A percentile compares a stretch with the other conserved stretches of the same genome.
Conservation (phyloP, 2,797 vertebrate species). For the Siniperca scherzeri region DNA sequence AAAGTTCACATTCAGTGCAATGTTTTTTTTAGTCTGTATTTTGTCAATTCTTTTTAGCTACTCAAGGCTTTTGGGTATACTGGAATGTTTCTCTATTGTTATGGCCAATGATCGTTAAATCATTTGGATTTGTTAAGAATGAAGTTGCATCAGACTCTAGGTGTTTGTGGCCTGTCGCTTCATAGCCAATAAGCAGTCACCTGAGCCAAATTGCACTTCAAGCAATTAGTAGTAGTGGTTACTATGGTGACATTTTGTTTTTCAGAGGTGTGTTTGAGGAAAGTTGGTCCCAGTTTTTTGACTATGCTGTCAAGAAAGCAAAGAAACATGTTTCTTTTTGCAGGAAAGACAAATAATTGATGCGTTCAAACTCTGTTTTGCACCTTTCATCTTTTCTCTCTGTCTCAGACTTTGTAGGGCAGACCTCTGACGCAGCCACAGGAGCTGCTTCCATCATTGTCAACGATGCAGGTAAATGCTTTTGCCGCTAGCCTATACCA, state of each 20-base stretch:
- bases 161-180: constrained; percentile 15
- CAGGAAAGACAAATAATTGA: constrained; percentile 24
- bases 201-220: constrained; percentile 3
- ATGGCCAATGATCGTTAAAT: constrained; percentile 18
- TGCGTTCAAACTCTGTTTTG: constrained; percentile 29
- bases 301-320: not conserved
- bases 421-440: constrained; percentile 91
- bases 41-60: constrained; percentile 30
- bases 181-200: not conserved
- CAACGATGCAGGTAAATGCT: constrained; percentile 90
- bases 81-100: constrained; percentile 31
- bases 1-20: constrained; percentile 43
- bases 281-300: not conserved
- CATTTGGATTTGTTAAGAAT: constrained; percentile 35
- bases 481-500: not conserved
- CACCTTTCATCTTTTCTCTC: constrained; percentile 40
- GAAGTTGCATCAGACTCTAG: constrained; percentile 5
- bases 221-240: constrained; percentile 24
- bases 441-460: constrained; percentile 96
- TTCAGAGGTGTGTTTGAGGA: constrained; percentile 14
- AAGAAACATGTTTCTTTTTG: constrained; percentile 9
- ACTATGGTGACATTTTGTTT: constrained; percentile 26
- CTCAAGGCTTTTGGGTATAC: constrained; percentile 14
- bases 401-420: constrained; percentile 91
- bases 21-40: constrained; percentile 40